Conservation (phyloP, 2,113 vertebrate genomes). For the Pelobates fuscus region DNA sequence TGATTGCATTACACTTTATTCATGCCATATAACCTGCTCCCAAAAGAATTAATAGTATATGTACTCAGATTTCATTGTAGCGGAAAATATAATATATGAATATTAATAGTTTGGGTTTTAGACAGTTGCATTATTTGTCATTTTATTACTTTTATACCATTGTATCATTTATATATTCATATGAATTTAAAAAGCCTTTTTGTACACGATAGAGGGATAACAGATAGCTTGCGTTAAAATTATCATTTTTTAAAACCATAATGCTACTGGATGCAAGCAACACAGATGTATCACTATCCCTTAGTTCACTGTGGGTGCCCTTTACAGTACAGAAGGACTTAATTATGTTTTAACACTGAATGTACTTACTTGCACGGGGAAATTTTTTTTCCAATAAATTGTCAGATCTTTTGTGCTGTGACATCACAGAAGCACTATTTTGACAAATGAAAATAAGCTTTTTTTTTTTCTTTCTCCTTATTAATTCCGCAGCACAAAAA, state of each 20-base stretch:
- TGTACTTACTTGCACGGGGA: slow-evolving; percentile 65
- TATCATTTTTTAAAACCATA: slow-evolving; percentile 23
- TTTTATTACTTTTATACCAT: slow-evolving; percentile 19
- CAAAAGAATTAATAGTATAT: slow-evolving; percentile 17
- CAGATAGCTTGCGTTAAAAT: too few species aligned
- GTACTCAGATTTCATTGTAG: slow-evolving; percentile 21
- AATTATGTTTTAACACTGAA: slow-evolving; percentile 74
- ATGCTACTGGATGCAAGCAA: slow-evolving; percentile 62
- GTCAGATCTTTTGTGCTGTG: slow-evolving; percentile 66
- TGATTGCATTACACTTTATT: background rate
- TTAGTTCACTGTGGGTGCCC: slow-evolving; percentile 47
- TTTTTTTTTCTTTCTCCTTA: background rate
- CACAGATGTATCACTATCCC: slow-evolving; percentile 56
- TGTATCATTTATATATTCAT: background rate
- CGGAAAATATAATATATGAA: slow-evolving; percentile 32
- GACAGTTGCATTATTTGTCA: slow-evolving; percentile 17
- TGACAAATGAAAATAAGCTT: slow-evolving; percentile 39
- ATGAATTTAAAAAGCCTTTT: slow-evolving; percentile 23
- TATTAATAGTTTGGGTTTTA: slow-evolving; percentile 31
- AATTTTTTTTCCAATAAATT: slow-evolving; percentile 67
- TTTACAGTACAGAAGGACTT: slow-evolving; percentile 63
- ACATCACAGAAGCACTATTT: slow-evolving; percentile 63
- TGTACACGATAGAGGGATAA: too few species aligned
- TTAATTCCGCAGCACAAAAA: slow-evolving; percentile 61
- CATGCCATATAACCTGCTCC: background rate